Base-by-base conservation (phyloP, 2,888 invertebrate species). In the Abrostola triplasia region DNA sequence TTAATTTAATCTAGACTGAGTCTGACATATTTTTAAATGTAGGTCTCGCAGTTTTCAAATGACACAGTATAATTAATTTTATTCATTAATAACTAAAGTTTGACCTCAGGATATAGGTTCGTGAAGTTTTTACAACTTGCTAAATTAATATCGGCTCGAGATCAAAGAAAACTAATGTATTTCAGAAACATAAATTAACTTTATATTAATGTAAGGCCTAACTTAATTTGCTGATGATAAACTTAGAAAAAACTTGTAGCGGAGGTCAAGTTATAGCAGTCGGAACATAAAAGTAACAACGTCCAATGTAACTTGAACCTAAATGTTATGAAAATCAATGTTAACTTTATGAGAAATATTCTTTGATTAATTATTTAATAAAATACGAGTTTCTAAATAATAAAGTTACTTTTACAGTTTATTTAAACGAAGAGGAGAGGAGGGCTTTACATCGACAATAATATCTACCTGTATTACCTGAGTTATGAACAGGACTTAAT, bases 181-280 rank as follows among this genome's bases (percentile, higher is more conserved):
- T 47, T 47, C 44, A 9, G 24, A 24, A 24, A 8, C 13, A 47
- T 47, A 47, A 47, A 47, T 47, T 47, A 24, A 47, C 24, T 47
- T 41, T 9, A 47, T 47, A 24, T 47, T 47, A 13, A 47, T 47
- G 13, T 47, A 47, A 24, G 44, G 24, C 44, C 40, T 47, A 47
- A 47, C 24, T 47, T 47, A 47, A 47, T 47, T 44, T 44, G 44
- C 12, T 7, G 40, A 40, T 40, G 44, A 44, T 44, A 47, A 13
- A 24, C 44, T 47, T 47, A 47, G 44, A 47, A 47, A 24, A 44
- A 47, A 9, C 44, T 47, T 47, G 44, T 47, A 47, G 44, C 12
- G 24, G 9, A 9, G 44, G 44, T 47, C 44, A 24, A 24, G 13
- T 47, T 47, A 6, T 24, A 24, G 4, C 13, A 24, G 44, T 0